Base-by-base conservation (phyloP, 1,140 invertebrate genomes). In the Trialeurodes vaporariorum region DNA sequence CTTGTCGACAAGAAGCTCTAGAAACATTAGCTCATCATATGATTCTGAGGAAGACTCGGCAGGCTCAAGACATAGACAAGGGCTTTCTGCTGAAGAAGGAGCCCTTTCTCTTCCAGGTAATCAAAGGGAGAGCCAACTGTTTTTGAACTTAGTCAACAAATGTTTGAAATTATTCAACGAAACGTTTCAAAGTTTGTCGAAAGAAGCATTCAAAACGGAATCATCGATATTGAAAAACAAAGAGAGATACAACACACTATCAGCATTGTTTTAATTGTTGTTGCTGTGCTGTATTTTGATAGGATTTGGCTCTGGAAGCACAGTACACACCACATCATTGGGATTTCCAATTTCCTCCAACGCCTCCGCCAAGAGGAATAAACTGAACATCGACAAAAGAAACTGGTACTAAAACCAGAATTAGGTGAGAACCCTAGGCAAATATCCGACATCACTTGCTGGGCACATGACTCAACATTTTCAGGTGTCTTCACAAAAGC, bases 281-380 rank as follows among this genome's bases (percentile, higher is more conserved):
- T 91, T 26, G 87, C 87, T 27, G 86, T 85, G 1, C 76, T 91
- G 22, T 82, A 91, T 27, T 80, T n/a, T 89, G 76, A 77, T 89
- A 25, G 85, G 85, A n/a, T 83, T 87, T 63, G 66, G 69, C 27
- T 84, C 83, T 59, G 84, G 86, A 27, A 83, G 84, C 69, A 86
- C 87, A 23, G 82, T 91, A 58, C 88, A 88, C 68, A 87, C 91
- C n/a, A 76, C 86, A 90, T 71, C 85, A 86, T 68, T 92, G 90
- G 90, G 90, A 92, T 75, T 92, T 91, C 88, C 72, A 90, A 89
- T 80, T 89, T 88, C 24, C 88, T 87, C 26, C 74, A 78, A 72
- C 77, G 0, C 71, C 72, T 34, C 71, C 72, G n/a, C 69, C 66
- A 61, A 27, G 27, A 5, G 22, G 27, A 27, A n/a, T n/a, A n/a